Base-by-base conservation (phyloP, 1,140 invertebrate genomes). In the Thrips palmi region DNA sequence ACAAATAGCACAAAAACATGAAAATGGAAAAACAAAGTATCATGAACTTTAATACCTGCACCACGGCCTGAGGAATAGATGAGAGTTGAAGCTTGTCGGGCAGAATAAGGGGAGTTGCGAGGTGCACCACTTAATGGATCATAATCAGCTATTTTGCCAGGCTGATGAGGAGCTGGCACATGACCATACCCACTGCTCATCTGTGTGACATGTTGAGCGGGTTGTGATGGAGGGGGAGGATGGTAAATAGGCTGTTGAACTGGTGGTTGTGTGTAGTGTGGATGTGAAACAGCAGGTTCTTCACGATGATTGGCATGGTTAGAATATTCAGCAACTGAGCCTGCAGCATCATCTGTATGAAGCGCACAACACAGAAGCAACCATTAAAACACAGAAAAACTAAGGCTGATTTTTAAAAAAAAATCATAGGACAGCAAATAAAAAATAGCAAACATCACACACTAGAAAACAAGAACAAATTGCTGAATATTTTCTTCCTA, bases 1-100 rank as follows among this genome's bases (percentile, higher is more conserved):
- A n/a, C n/a, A n/a, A n/a, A n/a, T n/a, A n/a, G n/a, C n/a, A n/a
- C n/a, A n/a, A n/a, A n/a, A n/a, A n/a, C n/a, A n/a, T n/a, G n/a
- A n/a, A n/a, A n/a, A n/a, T n/a, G n/a, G n/a, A n/a, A n/a, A n/a
- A n/a, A n/a, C n/a, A n/a, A n/a, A n/a, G n/a, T n/a, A n/a, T n/a
- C n/a, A n/a, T n/a, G n/a, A 27, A 27, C 25, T 10, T 27, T n/a
- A 6, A 53, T 56, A 62, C 63, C 65, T 53, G 67, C 57, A 33
- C 71, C 71, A 46, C 66, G 64, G 50, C 80, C 73, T 30, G 77
- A 81, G 42, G 80, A 83, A 57, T 87, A 89, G 50, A 89, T 86
- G 43, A 88, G 65, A 25, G 82, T 87, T 18, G 66, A 66, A 2
- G 73, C 68, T 49, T 76, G 72, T 49, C 78, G 63, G 41, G 76